Base-by-base conservation (phyloP, 2,113 vertebrate species). In the Reinhardtius hippoglossoides region DNA sequence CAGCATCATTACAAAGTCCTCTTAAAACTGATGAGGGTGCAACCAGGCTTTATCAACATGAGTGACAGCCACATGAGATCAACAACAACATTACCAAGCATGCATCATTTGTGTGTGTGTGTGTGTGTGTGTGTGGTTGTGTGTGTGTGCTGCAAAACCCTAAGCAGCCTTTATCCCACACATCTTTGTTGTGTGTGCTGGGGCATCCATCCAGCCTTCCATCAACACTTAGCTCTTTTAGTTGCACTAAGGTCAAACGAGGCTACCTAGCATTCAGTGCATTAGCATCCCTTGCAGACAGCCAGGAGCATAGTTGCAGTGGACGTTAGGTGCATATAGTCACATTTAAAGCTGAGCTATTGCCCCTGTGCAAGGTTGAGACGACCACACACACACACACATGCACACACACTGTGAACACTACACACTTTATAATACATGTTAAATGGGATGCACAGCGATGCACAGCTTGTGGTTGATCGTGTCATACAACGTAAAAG, bases 231-330 rank as follows among this genome's bases (percentile, higher is more conserved):
- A 5, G 67, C 18, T 48, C 52, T 55, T 56, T 61, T 68, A 72
- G 46, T 50, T 20, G 56, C 50, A 44, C 26, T 74, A 69, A 76
- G 85, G 86, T 89, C 85, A 89, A 27, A 64, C 82, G 65, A 81
- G 83, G 80, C 76, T 79, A 48, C 48, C 40, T 42, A 61, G 35
- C 58, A 68, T 23, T 27, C 27, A 48, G 2, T 59, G 76, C 63
- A 56, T 65, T 69, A 65, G 72, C 71, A 80, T 64, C 52, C 18
- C 18, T 3, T 55, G 44, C 60, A 26, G 68, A 60, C 2, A 9
- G 55, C 16, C 18, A 56, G 77, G n/a, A 67, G 31, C 37, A 20
- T 42, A 67, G 18, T 9, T 52, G 35, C 31, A 67, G 18, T 9
- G 37, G 35, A 63, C 48, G 40, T 37, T 46, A n/a, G 13, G n/a